These are phyloP conservation scores for Spondyliosoma cantharus DNA, from an alignment of 2,797 vertebrate genomes.

Conservation along the genomic window DNA sequence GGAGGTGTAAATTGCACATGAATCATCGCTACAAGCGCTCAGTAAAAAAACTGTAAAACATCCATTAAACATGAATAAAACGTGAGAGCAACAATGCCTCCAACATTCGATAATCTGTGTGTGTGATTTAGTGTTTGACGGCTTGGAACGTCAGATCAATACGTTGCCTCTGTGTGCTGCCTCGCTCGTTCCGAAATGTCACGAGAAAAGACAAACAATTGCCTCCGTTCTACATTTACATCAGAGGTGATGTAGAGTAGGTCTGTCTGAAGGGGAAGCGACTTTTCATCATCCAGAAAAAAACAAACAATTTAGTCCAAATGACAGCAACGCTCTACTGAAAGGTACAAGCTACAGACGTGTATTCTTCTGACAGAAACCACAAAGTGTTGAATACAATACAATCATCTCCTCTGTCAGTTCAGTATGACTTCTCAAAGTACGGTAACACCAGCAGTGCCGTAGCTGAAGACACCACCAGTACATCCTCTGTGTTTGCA, in stretches of 20 bases:
- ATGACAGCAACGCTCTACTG: neutral
- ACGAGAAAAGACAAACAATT: neutral
- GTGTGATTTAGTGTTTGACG: constrained; percentile 27
- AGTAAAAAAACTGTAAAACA: constrained; percentile 41
- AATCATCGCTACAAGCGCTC: constrained; percentile 7
- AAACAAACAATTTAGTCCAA: neutral
- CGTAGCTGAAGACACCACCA: neutral
- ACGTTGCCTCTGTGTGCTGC: neutral
- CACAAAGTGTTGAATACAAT: neutral
- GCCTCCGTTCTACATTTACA: neutral
- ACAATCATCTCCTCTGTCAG: neutral
- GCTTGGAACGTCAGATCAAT: constrained; percentile 1
- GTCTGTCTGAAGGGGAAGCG: neutral
- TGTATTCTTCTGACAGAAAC: neutral
- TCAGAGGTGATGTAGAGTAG: neutral
- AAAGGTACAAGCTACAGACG: neutral
- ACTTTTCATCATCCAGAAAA: neutral
- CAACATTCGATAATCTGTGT: constrained; percentile 28
- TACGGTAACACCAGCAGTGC: neutral
- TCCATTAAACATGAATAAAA: constrained; percentile 64
- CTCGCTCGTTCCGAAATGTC: neutral
- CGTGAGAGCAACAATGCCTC: constrained; percentile 18
- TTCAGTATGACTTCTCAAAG: neutral
- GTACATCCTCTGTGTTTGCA: neutral
- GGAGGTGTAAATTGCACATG: constrained; percentile 15